A percentile compares a stretch with the other conserved stretches of the same genome.
phyloP scores from a whole-genome alignment of 92 coral and sea anemone species.

The Umimayanthus chanpuru region DNA sequence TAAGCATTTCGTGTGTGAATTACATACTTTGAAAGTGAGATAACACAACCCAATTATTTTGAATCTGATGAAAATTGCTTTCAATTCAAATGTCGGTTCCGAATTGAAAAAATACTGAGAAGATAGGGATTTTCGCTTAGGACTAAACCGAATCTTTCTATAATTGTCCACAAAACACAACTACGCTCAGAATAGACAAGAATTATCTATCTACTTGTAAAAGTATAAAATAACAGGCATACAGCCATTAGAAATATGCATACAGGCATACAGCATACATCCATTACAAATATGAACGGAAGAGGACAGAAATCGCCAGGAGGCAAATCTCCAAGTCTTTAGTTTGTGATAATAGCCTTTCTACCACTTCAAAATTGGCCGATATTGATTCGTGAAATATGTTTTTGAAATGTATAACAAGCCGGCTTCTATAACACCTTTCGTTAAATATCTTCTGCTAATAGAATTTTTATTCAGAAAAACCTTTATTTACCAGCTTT shows the following conservation, averaged over 20 bases:
- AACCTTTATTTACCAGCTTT: background rate
- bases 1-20: background rate
- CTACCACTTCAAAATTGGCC: background rate
- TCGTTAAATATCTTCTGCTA: background rate
- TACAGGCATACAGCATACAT: background rate
- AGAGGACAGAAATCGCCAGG: background rate
- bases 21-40: constrained; percentile 2
- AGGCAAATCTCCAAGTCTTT: constrained; percentile 11
- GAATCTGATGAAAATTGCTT: background rate
- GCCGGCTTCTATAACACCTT: background rate
- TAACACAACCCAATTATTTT: background rate
- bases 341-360: background rate
- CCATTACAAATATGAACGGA: background rate
- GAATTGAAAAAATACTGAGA: background rate
- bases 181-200: background rate
- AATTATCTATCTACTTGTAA: background rate
- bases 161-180: background rate
- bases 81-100: background rate
- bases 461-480: background rate
- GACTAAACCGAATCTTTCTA: background rate
- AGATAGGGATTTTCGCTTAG: background rate
- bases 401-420: background rate
- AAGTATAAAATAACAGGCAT: background rate
- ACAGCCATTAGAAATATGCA: background rate
- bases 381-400: background rate